These are phyloP conservation scores for Vireo altiloquus DNA, from an alignment of 2,113 vertebrate genomes.

Conservation along the genomic window DNA sequence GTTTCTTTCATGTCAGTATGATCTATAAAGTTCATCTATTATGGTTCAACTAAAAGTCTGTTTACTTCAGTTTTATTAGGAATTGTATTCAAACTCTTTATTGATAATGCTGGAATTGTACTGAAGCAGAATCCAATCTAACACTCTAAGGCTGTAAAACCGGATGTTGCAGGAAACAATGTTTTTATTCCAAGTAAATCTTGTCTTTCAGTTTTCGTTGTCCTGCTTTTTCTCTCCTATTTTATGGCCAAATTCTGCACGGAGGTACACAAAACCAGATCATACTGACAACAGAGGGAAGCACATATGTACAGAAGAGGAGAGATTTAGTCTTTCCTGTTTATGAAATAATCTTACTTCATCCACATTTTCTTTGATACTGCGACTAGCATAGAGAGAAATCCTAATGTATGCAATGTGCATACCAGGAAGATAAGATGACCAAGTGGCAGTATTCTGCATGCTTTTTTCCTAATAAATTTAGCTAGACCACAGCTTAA, in stretches of 20 bases:
- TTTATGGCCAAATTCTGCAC: neutral
- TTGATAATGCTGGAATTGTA: neutral
- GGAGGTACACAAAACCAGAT: neutral
- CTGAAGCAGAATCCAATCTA: neutral
- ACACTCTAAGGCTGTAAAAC: neutral
- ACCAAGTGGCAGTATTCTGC: neutral
- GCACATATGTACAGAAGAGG: neutral
- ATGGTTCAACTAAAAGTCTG: neutral
- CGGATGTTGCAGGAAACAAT: neutral
- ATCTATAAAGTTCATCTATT: neutral
- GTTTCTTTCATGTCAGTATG: neutral
- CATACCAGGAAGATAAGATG: neutral
- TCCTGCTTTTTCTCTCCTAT: neutral
- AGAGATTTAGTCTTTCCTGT: neutral
- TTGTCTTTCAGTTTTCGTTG: neutral
- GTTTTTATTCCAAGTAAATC: neutral
- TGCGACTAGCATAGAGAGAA: neutral
- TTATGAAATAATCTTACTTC: neutral
- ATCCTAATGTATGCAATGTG: neutral
- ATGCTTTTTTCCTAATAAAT: neutral
- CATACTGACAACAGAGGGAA: neutral
- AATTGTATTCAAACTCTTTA: neutral
- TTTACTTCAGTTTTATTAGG: neutral
- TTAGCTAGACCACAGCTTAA: neutral
- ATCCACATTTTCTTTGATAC: fast-evolving